Percentiles rank a stretch among this genome's conserved stretches.
These are phyloP conservation scores for Limnephilus marmoratus DNA, from an alignment of 2,888 invertebrate species.

Conservation along the genomic window DNA sequence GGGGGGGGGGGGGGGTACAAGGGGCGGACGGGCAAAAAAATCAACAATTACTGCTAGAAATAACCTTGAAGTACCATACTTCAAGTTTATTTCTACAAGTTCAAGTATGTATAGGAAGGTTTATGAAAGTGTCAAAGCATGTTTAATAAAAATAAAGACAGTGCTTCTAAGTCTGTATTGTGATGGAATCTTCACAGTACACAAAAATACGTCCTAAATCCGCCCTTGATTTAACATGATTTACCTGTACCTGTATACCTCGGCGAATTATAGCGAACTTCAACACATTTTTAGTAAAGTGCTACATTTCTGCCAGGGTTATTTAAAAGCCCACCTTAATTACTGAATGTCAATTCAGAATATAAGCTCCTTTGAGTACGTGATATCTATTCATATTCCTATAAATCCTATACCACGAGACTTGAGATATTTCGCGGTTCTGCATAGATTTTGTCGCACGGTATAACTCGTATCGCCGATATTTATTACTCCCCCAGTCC, in stretches of 20 bases:
- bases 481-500: background rate
- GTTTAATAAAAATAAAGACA: no score
- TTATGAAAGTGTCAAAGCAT: no score
- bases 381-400: background rate
- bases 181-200: no score
- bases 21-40: no score
- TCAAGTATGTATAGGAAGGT: no score
- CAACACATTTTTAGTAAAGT: background rate
- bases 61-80: no score
- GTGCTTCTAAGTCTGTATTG: no score
- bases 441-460: slow-evolving; percentile 42
- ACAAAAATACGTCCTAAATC: no score
- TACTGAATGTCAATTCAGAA: background rate
- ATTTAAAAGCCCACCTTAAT: background rate
- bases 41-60: no score
- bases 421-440: slow-evolving; percentile 44
- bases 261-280: background rate
- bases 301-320: background rate
- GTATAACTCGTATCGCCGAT: background rate
- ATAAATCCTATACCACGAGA: background rate
- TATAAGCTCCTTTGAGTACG: background rate
- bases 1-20: no score
- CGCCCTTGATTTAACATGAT: no score
- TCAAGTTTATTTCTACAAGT: no score
- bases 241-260: background rate